Conservation (phyloP, 2,888 invertebrate species). For the Hypercompe scribonia region DNA sequence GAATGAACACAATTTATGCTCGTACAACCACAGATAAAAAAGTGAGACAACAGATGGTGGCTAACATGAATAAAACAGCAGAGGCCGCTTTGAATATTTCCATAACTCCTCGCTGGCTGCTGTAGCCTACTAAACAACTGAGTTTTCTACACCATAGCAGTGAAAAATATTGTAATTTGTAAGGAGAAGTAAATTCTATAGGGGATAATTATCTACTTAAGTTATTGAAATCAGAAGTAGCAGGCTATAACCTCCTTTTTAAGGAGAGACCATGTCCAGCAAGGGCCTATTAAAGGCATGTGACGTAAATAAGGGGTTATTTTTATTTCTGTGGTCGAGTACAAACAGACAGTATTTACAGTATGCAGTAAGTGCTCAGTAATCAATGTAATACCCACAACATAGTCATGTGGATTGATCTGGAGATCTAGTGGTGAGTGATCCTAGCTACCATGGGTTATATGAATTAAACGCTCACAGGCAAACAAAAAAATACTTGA, state of each 20-base stretch:
- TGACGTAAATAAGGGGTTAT: too few species aligned
- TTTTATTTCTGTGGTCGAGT: too few species aligned
- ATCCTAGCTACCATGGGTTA: too few species aligned
- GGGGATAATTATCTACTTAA: background rate
- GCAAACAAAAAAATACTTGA: too few species aligned
- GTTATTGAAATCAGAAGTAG: background rate
- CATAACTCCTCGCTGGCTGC: constrained; percentile 41
- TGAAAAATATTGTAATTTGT: constrained; percentile 16
- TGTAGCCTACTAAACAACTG: constrained; percentile 28
- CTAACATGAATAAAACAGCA: constrained; percentile 67
- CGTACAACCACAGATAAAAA: constrained; percentile 59
- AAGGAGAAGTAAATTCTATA: background rate
- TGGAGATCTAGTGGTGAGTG: too few species aligned
- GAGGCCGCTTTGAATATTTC: constrained; percentile 67
- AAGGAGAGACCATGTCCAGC: too few species aligned
- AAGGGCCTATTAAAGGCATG: background rate
- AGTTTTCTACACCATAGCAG: background rate
- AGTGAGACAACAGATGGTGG: constrained; percentile 65
- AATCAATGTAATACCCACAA: too few species aligned
- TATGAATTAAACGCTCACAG: too few species aligned
- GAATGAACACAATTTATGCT: constrained; percentile 49
- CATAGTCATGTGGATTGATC: too few species aligned
- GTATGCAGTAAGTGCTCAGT: too few species aligned
- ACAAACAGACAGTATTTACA: too few species aligned
- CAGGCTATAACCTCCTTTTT: too few species aligned